phyloP scores from a whole-genome alignment of 30 jellyfish, hydroid and myxozoan genomes.

The Cassiopea xamachana region DNA sequence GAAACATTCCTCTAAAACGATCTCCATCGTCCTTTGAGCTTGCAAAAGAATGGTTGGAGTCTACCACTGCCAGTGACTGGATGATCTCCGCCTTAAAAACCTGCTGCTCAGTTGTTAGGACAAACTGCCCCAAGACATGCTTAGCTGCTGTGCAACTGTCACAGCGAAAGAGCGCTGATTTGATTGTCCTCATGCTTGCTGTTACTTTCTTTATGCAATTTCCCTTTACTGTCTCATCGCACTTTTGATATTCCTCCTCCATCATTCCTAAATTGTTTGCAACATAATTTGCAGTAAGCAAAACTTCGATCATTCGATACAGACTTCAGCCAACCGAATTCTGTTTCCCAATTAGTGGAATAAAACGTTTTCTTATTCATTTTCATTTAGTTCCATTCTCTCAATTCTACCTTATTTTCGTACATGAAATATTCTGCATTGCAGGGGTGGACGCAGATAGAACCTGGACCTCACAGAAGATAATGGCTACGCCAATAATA shows the following conservation, averaged over 20 bases:
- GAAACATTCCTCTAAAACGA: background rate
- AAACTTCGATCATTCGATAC: background rate
- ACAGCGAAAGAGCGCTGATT: background rate
- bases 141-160: background rate
- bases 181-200: background rate
- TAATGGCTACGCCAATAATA: too few relatives aligned
- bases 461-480: too few relatives aligned
- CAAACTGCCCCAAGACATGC: background rate
- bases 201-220: background rate
- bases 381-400: background rate
- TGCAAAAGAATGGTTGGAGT: background rate
- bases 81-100: background rate
- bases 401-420: background rate
- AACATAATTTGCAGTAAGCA: background rate
- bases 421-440: background rate
- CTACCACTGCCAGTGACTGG: background rate
- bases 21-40: background rate
- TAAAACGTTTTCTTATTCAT: background rate
- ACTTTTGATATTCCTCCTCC: background rate
- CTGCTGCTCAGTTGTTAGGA: background rate
- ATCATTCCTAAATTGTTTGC: background rate
- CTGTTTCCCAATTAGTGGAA: background rate
- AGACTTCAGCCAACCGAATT: background rate
- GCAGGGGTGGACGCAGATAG: too few relatives aligned
- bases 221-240: background rate